Evolutionary conservation across 2,797 vertebrate species (phyloP), one percentile per base, ranked within the genome.

Genomic region (Adrianichthys oophorus): DNA sequence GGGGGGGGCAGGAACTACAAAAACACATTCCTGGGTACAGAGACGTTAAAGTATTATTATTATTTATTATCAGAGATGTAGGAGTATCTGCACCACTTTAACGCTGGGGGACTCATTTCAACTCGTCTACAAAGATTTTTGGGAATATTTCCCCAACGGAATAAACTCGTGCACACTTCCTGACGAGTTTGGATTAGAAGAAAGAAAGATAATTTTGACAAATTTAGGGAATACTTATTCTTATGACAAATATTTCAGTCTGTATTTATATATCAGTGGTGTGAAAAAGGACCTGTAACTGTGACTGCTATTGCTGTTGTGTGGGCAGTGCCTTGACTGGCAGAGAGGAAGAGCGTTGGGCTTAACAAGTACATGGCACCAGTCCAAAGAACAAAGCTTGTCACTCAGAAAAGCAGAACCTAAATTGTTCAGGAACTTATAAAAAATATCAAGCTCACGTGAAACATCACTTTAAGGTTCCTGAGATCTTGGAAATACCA

Each of bases 311-410:
- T 68, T 54, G 68, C 57, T 68, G 62, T 52, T 67, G 83, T 69
- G 70, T 32, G 70, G 83, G 71, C 62, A 44, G 53, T 58, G 72
- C 52, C 68, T 62, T 84, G 82, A 88, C 72, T 85, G 86, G 83
- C 80, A 84, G 85, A 76, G 57, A 71, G 85, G 73, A 78, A 74
- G 76, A 79, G 68, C 62, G 82, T 79, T 75, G 62, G 83, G 84
- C 83, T 88, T 90, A 89, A 83, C 87, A 84, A 82, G 86, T 80
- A 81, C 79, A 79, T 76, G 85, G 74, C 77, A 87, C 83, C 80
- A 82, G 77, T 70, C 70, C 68, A 56, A 59, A 54, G 80, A 79
- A 76, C 68, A 80, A 65, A 56, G 70, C 79, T 56, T 88, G 87
- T 88, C 88, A 90, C 66, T 89, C 88, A 86, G 58, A 53, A 63